Percentiles rank a stretch among this genome's conserved stretches.
These are phyloP conservation scores for Patella pellucida DNA, from an alignment of 2,888 invertebrate species.

Conservation along the genomic window DNA sequence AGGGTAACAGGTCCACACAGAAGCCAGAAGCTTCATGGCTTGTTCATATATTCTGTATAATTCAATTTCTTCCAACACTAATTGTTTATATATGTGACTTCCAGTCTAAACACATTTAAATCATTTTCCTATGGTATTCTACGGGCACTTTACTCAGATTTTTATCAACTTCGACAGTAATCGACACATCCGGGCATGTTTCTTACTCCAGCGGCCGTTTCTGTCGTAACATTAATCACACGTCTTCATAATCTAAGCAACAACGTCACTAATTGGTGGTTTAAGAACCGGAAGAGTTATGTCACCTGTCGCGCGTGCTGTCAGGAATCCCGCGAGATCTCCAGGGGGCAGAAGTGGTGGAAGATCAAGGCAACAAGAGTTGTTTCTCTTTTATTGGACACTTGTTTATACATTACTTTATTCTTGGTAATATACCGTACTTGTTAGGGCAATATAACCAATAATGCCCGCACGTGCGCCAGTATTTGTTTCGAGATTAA, in stretches of 20 bases:
- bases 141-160: conserved; percentile 1
- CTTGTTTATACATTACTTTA: background rate
- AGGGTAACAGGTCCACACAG: no score
- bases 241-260: background rate
- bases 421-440: background rate
- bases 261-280: conserved; percentile 7
- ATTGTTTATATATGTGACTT: background rate
- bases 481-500: conserved; percentile 9
- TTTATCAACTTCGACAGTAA: background rate
- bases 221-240: conserved; percentile 1
- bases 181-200: background rate
- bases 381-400: background rate
- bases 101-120: background rate
- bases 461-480: background rate
- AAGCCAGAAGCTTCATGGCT: no score
- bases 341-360: background rate
- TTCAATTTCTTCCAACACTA: background rate
- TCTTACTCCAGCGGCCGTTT: background rate
- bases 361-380: conserved; percentile 7
- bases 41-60: background rate
- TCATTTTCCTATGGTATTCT: background rate
- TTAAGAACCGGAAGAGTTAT: conserved; percentile 1
- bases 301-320: conserved; percentile 11
- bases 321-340: background rate
- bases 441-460: background rate